These are phyloP conservation scores for Leptura quadrifasciata DNA, from an alignment of 2,888 invertebrate species.

Conservation along the genomic window DNA sequence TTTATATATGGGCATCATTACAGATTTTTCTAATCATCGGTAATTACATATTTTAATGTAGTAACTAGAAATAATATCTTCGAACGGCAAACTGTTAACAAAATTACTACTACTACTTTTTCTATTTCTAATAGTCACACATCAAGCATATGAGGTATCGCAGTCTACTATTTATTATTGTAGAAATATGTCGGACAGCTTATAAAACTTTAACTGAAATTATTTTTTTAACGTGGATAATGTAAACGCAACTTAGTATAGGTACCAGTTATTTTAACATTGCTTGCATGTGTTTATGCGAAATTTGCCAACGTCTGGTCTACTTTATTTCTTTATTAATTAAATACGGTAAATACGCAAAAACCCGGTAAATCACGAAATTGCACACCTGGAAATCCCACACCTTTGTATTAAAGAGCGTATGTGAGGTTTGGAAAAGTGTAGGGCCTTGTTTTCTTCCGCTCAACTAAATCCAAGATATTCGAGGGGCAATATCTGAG, in stretches of 20 bases:
- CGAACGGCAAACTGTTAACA: too few species aligned
- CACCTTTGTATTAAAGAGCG: not conserved
- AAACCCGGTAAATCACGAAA: not conserved
- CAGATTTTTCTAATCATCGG: too few species aligned
- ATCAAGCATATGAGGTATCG: not conserved
- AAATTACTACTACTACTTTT: not conserved
- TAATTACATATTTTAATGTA: too few species aligned
- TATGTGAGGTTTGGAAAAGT: too few species aligned
- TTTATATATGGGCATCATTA: too few species aligned
- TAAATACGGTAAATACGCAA: not conserved
- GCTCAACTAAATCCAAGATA: too few species aligned
- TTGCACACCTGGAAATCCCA: not conserved
- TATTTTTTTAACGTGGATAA: slow-evolving; percentile 4
- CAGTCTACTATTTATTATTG: not conserved
- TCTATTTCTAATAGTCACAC: not conserved
- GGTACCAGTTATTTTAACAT: not conserved
- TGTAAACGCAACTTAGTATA: not conserved
- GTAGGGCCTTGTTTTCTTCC: too few species aligned
- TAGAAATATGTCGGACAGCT: not conserved
- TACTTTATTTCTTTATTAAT: not conserved
- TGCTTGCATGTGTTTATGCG: not conserved
- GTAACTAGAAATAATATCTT: too few species aligned
- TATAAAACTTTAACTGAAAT: not conserved
- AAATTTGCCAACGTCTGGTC: not conserved
- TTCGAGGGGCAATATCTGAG: too few species aligned